Conservation (phyloP, 1,140 invertebrate species). For the Heliconius hermathena region DNA sequence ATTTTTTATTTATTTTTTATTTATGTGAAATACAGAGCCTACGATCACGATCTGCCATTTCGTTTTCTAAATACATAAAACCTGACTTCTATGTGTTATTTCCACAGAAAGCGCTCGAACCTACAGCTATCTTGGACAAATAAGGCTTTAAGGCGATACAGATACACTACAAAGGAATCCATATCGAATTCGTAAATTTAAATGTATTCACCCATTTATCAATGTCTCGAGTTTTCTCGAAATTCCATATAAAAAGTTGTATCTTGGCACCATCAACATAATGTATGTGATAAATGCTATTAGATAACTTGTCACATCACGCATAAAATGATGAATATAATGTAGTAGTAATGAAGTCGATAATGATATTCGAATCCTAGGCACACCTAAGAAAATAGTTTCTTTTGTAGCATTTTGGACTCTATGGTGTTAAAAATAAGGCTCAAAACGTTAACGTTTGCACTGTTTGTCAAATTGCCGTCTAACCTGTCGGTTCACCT, state of each 20-base stretch:
- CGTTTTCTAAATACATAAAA: no score
- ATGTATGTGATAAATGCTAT: slow-evolving; percentile 27
- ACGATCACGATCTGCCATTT: no score
- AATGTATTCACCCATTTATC: neutral
- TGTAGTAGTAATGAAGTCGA: slow-evolving; percentile 32
- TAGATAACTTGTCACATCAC: slow-evolving; percentile 36
- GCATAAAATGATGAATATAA: slow-evolving; percentile 29
- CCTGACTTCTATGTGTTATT: no score
- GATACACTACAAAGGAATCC: no score
- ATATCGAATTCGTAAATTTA: neutral
- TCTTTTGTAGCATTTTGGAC: neutral
- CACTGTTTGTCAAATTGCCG: slow-evolving; percentile 56
- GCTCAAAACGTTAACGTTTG: slow-evolving; percentile 15
- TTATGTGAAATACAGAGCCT: no score
- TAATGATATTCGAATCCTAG: slow-evolving; percentile 41
- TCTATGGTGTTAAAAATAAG: neutral
- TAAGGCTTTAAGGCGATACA: no score
- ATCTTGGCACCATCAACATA: slow-evolving; percentile 25
- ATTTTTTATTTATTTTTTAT: no score
- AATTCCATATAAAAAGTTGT: neutral
- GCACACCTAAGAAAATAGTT: slow-evolving; percentile 16
- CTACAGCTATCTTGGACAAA: no score
- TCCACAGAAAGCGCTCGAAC: no score
- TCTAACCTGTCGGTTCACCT: slow-evolving; percentile 60
- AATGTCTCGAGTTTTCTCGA: neutral